Percentiles rank a stretch among this genome's conserved stretches.
Conservation (phyloP, 92 coral and sea anemone species). For the Blastomussa wellsi region DNA sequence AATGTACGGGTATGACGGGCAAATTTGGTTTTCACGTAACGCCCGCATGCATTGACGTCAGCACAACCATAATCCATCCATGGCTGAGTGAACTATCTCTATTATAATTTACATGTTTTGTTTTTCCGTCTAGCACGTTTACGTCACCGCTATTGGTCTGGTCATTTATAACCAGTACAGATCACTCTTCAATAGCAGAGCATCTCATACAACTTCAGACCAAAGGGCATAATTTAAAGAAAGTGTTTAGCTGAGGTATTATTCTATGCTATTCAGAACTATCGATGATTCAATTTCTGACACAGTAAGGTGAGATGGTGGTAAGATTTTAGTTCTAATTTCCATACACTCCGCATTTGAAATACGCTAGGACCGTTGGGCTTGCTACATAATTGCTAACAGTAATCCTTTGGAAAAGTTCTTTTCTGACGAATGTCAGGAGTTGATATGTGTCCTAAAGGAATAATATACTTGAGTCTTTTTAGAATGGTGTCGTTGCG, state of each 20-base stretch:
- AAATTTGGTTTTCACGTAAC: background rate
- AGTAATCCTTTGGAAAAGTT: too few relatives aligned
- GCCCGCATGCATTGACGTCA: background rate
- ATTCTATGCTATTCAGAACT: background rate
- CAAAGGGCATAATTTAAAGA: background rate
- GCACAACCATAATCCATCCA: background rate
- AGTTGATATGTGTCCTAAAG: too few relatives aligned
- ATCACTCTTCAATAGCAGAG: background rate
- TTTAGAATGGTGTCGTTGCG: background rate
- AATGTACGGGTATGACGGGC: background rate
- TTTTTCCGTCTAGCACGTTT: background rate
- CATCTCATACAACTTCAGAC: background rate
- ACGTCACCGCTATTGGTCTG: background rate
- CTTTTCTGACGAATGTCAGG: too few relatives aligned
- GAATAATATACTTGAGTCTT: too few relatives aligned
- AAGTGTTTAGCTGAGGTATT: too few relatives aligned
- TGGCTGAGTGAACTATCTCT: background rate
- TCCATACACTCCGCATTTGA: background rate
- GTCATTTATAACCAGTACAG: background rate
- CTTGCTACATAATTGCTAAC: too few relatives aligned
- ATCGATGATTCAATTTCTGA: background rate
- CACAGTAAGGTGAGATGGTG: background rate
- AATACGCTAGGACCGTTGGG: background rate
- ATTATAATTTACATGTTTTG: background rate
- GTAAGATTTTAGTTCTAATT: background rate